Base-by-base conservation (phyloP, 2,888 invertebrate genomes). In the Arge pagana region DNA sequence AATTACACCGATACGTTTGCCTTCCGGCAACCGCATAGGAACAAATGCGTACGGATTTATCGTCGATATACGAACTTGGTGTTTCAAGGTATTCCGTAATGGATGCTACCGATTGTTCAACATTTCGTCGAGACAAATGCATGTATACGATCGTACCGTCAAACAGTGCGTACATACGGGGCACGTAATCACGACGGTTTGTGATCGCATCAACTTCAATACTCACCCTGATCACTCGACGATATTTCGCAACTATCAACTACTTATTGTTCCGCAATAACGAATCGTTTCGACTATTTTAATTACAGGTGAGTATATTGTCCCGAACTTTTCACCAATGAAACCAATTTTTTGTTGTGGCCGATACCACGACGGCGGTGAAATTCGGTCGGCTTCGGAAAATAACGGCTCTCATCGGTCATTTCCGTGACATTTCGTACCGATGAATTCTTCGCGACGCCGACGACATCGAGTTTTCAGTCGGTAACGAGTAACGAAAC, bases 321-420 rank as follows among this genome's bases (percentile, higher is more conserved):
- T 59, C 60, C 58, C 66, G 63, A 71, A 70, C 56, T 68, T 71
- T 67, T 71, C 61, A 57, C 61, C 60, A 64, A 63, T 64, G 63
- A 64, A 63, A 63, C 60, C 60, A 65, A 68, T 66, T 67, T 70
- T 66, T 71, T 72, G 69, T 72, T 71, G 64, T 71, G 66, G 66
- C 72, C 71, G 68, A 64, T 70, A 66, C 66, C 70, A 71, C 70
- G 71, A 62, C 64, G 60, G 33, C 24, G 33, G 63, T 60, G 53
- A 64, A 63, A 65, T 67, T 70, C 70, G 68, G 64, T 42, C 37
- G 42, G 11, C 31, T 54, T 68, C 70, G 67, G 55, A 30, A 18
- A n/a, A 48, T 48, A 59, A 48, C 68, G 68, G 51, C 31, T 39
- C 1, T 6, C 30, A 19, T 61, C 66, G 67, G 57, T 23, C 33